Conservation (phyloP, 2,888 invertebrate species). For the Incurvaria masculella region DNA sequence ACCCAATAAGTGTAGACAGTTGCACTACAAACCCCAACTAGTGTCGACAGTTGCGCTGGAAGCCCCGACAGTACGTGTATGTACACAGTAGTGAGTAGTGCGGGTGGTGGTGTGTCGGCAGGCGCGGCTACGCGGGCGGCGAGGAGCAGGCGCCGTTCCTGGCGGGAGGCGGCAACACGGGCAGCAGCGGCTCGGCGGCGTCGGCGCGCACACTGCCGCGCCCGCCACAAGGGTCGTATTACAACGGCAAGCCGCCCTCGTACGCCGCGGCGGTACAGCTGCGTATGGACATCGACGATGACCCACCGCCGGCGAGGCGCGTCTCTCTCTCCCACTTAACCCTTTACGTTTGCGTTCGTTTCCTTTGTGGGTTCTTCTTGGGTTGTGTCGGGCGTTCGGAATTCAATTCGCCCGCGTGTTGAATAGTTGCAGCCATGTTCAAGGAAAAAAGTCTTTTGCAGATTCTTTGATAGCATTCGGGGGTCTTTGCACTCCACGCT, state of each 20-base stretch:
- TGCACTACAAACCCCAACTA: no score
- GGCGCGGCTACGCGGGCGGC: slow-evolving; percentile 75
- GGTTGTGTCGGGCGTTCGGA: neutral
- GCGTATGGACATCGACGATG: slow-evolving; percentile 26
- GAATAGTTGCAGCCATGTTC: no score
- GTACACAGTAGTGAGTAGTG: neutral
- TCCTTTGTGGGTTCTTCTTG: neutral
- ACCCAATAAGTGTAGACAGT: no score
- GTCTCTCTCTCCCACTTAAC: neutral
- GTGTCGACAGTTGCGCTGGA: neutral
- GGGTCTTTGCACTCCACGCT: no score
- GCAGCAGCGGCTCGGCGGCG: slow-evolving; percentile 41
- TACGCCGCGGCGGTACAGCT: slow-evolving; percentile 59
- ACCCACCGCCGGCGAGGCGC: neutral
- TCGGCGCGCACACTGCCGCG: slow-evolving; percentile 49
- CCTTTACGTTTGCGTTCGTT: neutral
- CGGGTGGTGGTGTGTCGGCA: slow-evolving; percentile 30
- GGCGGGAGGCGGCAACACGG: slow-evolving; percentile 43
- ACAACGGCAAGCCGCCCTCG: slow-evolving; percentile 59
- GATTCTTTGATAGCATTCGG: no score
- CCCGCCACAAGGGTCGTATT: slow-evolving; percentile 56
- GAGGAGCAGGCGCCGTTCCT: slow-evolving; percentile 84
- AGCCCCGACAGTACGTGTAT: neutral
- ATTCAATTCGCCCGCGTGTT: neutral
- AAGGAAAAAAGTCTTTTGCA: no score